Conservation (phyloP, 2,113 vertebrate species). For the Pipra filicauda region DNA sequence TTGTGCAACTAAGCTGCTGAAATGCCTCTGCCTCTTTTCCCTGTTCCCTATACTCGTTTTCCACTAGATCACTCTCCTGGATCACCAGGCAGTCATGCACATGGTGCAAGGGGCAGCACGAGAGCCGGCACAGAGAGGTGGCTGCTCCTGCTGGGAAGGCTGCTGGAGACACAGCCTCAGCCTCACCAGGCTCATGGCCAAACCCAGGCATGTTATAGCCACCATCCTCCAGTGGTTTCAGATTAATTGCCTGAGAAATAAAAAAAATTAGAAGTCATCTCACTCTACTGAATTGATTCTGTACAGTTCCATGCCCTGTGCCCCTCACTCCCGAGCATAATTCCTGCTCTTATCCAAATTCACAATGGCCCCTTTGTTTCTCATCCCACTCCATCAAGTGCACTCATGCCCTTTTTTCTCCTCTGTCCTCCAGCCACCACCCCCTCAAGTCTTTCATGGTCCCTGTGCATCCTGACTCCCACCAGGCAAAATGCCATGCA, state of each 20-base stretch:
- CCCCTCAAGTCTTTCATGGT: neutral
- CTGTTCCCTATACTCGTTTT: neutral
- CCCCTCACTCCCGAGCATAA: neutral
- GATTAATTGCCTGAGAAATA: neutral
- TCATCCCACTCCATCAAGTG: neutral
- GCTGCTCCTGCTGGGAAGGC: neutral
- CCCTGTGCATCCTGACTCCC: neutral
- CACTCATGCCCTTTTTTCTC: neutral
- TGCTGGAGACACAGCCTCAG: neutral
- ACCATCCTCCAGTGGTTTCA: neutral
- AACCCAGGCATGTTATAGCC: neutral
- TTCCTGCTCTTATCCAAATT: neutral
- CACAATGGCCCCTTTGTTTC: constrained; percentile 17
- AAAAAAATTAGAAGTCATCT: neutral
- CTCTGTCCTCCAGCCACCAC: neutral
- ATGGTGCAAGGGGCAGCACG: neutral
- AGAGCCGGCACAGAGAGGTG: neutral
- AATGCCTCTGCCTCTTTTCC: neutral
- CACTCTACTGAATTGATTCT: neutral
- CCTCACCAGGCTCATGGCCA: neutral
- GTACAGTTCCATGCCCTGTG: neutral
- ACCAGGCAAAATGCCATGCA: neutral
- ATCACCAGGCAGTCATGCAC: neutral
- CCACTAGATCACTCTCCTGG: neutral
- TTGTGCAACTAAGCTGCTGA: neutral